Evolutionary conservation across 2,888 invertebrate species (phyloP).

Genomic region (Tubulanus polymorphus): DNA sequence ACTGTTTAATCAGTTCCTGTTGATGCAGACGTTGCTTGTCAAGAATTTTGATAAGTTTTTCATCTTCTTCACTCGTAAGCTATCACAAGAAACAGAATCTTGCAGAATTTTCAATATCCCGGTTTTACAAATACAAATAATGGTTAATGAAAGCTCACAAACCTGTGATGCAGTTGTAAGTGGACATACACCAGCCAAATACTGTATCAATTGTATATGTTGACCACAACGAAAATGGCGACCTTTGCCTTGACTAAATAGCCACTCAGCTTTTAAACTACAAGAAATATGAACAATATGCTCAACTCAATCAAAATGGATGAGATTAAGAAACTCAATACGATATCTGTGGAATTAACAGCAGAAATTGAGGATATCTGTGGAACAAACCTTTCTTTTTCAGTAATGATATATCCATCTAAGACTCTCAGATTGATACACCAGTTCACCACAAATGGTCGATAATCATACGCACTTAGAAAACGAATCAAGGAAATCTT

Average conservation of each 20-base stretch:
- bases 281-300: slow-evolving; percentile 9
- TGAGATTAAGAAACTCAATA: not conserved
- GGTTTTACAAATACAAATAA: no score
- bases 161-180: no score
- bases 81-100: no score
- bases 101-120: no score
- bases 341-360: not conserved
- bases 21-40: slow-evolving; percentile 90
- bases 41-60: slow-evolving; percentile 77
- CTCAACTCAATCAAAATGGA: not conserved
- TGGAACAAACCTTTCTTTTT: slow-evolving; percentile 75
- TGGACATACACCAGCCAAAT: slow-evolving; percentile 79
- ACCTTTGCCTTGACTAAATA: slow-evolving; percentile 90
- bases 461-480: slow-evolving; percentile 71
- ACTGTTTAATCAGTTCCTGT: slow-evolving; percentile 52
- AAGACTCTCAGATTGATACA: slow-evolving; percentile 81
- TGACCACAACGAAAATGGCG: slow-evolving; percentile 79
- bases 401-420: slow-evolving; percentile 83
- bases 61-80: slow-evolving; percentile 82
- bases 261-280: slow-evolving; percentile 90
- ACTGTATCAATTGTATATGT: slow-evolving; percentile 74
- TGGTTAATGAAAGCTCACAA: no score
- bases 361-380: not conserved
- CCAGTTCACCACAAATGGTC: slow-evolving; percentile 91
- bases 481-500: slow-evolving; percentile 47